phyloP scores from a whole-genome alignment of 1,140 invertebrate species.

The Prorops nasuta region DNA sequence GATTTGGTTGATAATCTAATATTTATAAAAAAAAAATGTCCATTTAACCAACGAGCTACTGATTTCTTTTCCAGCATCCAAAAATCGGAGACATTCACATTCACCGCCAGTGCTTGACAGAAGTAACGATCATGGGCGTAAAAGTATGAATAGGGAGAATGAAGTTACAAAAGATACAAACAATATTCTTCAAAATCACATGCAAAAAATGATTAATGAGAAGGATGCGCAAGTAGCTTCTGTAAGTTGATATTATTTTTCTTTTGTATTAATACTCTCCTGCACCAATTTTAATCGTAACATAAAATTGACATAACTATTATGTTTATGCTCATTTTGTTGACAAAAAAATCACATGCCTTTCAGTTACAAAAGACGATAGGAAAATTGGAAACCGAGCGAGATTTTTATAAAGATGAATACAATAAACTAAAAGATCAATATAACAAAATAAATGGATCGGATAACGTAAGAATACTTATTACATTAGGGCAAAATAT shows the following conservation, averaged over 20 bases:
- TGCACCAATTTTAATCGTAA: not conserved
- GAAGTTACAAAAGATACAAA: constrained; percentile 13
- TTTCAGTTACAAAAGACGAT: constrained; percentile 40
- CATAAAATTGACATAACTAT: not conserved
- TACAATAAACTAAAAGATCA: constrained; percentile 51
- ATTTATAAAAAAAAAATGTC: no score
- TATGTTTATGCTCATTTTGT: constrained; percentile 10
- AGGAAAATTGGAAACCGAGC: constrained; percentile 50
- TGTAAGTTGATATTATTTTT: constrained; percentile 16
- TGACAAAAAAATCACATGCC: constrained; percentile 2
- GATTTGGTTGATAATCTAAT: no score
- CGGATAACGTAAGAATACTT: constrained; percentile 45
- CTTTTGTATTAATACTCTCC: not conserved
- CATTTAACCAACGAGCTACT: no score
- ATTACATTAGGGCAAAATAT: no score
- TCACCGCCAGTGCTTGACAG: constrained; percentile 10
- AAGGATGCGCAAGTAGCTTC: constrained; percentile 23
- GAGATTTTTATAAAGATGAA: constrained; percentile 57
- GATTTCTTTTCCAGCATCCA: constrained; percentile 2
- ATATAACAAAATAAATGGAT: constrained; percentile 40
- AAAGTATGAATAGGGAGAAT: not conserved
- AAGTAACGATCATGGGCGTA: not conserved
- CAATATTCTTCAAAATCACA: constrained; percentile 6
- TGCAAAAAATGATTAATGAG: constrained; percentile 25
- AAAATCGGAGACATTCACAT: constrained; percentile 8